A percentile compares a stretch with the other conserved stretches of the same genome.
These are phyloP conservation scores for Zaprionus bogoriensis DNA, from an alignment of 2,888 invertebrate species.

Conservation along the genomic window DNA sequence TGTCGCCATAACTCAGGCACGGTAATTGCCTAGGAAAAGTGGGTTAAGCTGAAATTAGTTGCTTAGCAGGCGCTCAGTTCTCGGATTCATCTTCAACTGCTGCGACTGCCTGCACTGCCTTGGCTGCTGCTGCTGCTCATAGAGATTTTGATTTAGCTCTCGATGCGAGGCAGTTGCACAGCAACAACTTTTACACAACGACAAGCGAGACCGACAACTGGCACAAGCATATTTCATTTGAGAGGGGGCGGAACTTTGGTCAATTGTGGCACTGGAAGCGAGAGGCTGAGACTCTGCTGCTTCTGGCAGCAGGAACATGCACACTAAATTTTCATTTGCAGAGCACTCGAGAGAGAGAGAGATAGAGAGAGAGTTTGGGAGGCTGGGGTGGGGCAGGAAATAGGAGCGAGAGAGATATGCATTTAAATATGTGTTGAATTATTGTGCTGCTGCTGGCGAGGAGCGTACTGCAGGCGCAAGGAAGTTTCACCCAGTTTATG, in stretches of 20 bases:
- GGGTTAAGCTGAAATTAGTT: slow-evolving; percentile 76
- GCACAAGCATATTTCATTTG: slow-evolving; percentile 51
- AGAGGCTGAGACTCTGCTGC: slow-evolving; percentile 38
- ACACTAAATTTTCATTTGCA: slow-evolving; percentile 75
- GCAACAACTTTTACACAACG: slow-evolving; percentile 52
- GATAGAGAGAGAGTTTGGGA: slow-evolving; percentile 16
- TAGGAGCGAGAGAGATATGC: slow-evolving; percentile 42
- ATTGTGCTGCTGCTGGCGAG: slow-evolving; percentile 60
- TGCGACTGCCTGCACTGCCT: too few species aligned
- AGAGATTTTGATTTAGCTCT: slow-evolving; percentile 72
- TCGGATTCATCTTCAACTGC: slow-evolving; percentile 42
- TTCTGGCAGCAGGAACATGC: slow-evolving; percentile 70
- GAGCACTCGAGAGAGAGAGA: slow-evolving; percentile 37
- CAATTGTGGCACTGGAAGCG: slow-evolving; percentile 23
- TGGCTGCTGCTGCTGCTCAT: slow-evolving; percentile 37
- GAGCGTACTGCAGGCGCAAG: slow-evolving; percentile 30
- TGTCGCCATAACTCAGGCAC: slow-evolving; percentile 64
- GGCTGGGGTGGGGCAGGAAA: background rate
- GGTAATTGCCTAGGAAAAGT: slow-evolving; percentile 69
- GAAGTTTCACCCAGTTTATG: slow-evolving; percentile 40
- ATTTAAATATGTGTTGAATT: slow-evolving; percentile 77
- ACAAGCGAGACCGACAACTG: slow-evolving; percentile 53
- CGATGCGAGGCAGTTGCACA: slow-evolving; percentile 53
- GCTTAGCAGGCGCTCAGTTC: slow-evolving; percentile 41
- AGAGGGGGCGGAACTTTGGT: background rate